These are phyloP conservation scores for Ammodytes marinus DNA, from an alignment of 2,113 vertebrate genomes.

Conservation along the genomic window DNA sequence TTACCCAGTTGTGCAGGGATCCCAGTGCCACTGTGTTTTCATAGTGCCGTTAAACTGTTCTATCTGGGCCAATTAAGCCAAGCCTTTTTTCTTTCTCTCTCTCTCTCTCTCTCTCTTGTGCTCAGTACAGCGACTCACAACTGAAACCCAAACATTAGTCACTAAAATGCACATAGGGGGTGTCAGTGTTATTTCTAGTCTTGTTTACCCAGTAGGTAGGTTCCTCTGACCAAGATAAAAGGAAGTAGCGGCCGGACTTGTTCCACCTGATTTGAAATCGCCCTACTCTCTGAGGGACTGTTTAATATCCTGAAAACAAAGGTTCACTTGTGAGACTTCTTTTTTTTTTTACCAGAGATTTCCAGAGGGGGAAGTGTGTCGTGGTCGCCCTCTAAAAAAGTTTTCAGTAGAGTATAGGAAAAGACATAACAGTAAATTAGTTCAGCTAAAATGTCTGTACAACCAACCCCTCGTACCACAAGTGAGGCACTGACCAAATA, in stretches of 20 bases:
- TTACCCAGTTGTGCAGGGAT: constrained; percentile 1
- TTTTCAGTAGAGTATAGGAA: neutral
- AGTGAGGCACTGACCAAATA: neutral
- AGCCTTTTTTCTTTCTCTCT: constrained; percentile 35
- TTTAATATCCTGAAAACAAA: constrained; percentile 40
- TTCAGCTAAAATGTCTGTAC: neutral
- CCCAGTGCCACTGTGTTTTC: constrained; percentile 6
- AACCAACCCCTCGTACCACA: neutral
- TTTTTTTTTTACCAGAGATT: neutral
- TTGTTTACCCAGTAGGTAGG: constrained; percentile 47
- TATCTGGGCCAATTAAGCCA: constrained; percentile 31
- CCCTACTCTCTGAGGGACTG: neutral
- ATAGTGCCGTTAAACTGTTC: constrained; percentile 26
- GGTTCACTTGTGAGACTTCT: constrained; percentile 7
- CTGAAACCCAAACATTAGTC: constrained; percentile 64
- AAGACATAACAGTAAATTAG: neutral
- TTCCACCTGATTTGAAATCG: constrained; percentile 51
- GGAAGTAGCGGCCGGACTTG: constrained; percentile 55
- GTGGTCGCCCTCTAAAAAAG: neutral
- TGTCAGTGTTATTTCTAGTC: constrained; percentile 11
- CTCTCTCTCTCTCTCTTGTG: no score
- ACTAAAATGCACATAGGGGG: constrained; percentile 30
- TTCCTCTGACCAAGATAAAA: constrained; percentile 33
- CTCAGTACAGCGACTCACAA: constrained; percentile 41
- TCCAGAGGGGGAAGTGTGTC: neutral